phyloP scores from a whole-genome alignment of 2,113 vertebrate genomes.

The Monarcha castaneiventris region DNA sequence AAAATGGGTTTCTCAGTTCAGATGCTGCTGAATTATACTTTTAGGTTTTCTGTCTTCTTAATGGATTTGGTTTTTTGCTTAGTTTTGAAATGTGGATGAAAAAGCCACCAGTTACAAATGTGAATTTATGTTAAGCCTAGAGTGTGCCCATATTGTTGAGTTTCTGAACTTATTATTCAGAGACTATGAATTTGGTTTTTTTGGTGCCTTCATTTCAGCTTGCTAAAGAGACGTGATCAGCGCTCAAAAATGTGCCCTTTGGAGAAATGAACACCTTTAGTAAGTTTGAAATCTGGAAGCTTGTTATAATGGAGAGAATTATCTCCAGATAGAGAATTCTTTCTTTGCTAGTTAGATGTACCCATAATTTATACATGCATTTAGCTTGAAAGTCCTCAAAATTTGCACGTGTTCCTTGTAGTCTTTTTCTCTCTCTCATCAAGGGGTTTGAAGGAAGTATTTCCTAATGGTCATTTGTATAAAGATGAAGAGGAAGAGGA shows the following conservation, averaged over 20 bases:
- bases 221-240: not conserved
- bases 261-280: not conserved
- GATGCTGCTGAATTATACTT: not conserved
- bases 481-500: not conserved
- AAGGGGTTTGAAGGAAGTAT: not conserved
- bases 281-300: not conserved
- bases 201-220: not conserved
- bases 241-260: not conserved
- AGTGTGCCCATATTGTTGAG: not conserved
- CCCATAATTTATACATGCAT: not conserved
- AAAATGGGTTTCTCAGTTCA: not conserved
- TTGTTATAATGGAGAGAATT: not conserved
- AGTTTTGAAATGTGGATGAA: not conserved
- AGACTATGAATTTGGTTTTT: not conserved
- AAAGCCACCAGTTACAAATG: not conserved
- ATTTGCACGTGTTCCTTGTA: accelerated
- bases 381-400: not conserved
- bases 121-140: not conserved
- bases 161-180: not conserved
- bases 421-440: not conserved
- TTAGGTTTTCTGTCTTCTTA: not conserved
- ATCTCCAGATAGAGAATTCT: not conserved
- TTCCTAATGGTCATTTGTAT: not conserved
- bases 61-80: not conserved
- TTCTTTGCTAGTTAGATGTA: not conserved